Base-by-base conservation (phyloP, 2,113 vertebrate species). In the Calyptommatus sinebrachiatus region DNA sequence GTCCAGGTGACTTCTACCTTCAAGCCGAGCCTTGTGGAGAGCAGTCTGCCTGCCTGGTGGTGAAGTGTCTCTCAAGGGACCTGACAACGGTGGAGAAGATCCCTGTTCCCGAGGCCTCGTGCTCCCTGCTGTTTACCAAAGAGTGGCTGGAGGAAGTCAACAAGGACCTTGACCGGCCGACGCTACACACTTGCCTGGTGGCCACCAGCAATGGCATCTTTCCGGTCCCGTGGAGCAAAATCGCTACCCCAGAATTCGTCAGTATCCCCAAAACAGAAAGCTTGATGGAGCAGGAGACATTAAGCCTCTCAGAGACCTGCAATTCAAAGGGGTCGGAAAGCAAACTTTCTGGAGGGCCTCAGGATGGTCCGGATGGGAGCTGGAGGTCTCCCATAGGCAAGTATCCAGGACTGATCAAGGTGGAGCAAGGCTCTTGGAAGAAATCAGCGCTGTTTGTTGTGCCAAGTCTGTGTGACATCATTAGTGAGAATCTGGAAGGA, bases 1-100 rank as follows among this genome's bases (percentile, higher is more conserved):
- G 93, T 18, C 95, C 94, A 0, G 96, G 75, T 0, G 97, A 99
- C 92, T 97, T 99, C 86, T 98, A 96, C 92, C 95, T 98, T 73
- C 97, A 97, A 74, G 97, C 96, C 0, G 95, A 94, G 73, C 93
- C 95, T 7, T 94, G 90, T 21, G 91, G 94, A 79, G 93, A 96
- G 85, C 96, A 97, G 81, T 89, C 94, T 0, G 96, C 94, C 0
- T 92, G 95, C 79, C 94, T 99, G 35, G 88, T 93, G 8, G 12
- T 97, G 85, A 96, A 97, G 86, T 95, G 94, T 77, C 96, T 98
- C 66, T 94, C 96, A 74, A 76, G 75, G 5, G 96, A 97, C 81
- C 94, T 96, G 81, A 86, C 81, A 88, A 89, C 88, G 0, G 94
- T 97, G 22, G 94, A 97, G 85, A 93, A 95, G 83, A 97, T 92